Evolutionary conservation across 2,888 invertebrate species (phyloP).

Genomic region (Netelia inedita): DNA sequence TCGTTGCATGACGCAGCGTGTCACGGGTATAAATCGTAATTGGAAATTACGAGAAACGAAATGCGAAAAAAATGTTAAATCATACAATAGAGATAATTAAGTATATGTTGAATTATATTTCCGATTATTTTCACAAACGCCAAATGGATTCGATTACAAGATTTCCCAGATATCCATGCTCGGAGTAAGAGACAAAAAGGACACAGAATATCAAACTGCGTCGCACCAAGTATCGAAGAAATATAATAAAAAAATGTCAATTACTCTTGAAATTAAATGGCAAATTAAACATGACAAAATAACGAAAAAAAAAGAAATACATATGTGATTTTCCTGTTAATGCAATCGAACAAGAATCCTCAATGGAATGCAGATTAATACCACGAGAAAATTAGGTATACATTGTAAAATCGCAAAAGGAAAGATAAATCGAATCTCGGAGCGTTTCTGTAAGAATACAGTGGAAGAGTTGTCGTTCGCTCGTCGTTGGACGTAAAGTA

Average conservation of each 20-base stretch:
- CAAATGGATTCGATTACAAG: background rate
- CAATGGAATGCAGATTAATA: conserved; percentile 38
- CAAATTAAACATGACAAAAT: background rate
- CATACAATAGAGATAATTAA: background rate
- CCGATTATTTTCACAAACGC: conserved; percentile 5
- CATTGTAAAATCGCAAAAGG: background rate
- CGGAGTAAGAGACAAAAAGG: background rate
- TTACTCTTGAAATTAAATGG: background rate
- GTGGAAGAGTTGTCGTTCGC: background rate
- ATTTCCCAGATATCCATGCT: background rate
- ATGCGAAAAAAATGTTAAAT: conserved; percentile 45
- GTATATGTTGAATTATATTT: background rate
- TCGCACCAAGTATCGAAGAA: background rate
- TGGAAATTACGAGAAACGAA: conserved; percentile 15
- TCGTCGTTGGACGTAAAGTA: background rate
- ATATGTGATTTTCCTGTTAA: background rate
- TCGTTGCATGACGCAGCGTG: conserved; percentile 6
- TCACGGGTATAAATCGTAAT: conserved; percentile 18
- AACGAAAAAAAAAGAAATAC: background rate
- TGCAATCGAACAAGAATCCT: background rate
- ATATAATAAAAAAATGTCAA: background rate
- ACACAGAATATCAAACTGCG: conserved; percentile 23
- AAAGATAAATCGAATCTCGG: conserved; percentile 10
- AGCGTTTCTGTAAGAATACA: conserved; percentile 10
- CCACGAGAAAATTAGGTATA: background rate